These are phyloP conservation scores for Helicoverpa armigera DNA, from an alignment of 1,140 invertebrate species.

Conservation along the genomic window DNA sequence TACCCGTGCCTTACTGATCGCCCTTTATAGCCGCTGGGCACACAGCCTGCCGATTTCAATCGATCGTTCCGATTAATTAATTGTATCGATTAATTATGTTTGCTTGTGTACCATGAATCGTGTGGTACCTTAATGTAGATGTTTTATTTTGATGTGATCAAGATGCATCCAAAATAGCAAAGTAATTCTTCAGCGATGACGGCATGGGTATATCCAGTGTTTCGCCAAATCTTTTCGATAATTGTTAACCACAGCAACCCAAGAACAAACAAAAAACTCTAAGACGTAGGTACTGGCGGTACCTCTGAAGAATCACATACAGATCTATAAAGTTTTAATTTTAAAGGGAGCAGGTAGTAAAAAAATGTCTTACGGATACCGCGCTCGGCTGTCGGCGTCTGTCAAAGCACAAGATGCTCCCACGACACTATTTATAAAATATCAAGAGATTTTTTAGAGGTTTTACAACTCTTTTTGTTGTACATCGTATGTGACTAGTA, in stretches of 20 bases:
- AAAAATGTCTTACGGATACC: constrained; percentile 74
- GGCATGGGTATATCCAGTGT: constrained; percentile 12
- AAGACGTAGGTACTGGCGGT: constrained; percentile 58
- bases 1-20: constrained; percentile 54
- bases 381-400: constrained; percentile 67
- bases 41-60: constrained; percentile 45
- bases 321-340: constrained; percentile 76
- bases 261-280: constrained; percentile 29
- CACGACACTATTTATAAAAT: constrained; percentile 80
- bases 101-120: constrained; percentile 4
- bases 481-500: constrained; percentile 50
- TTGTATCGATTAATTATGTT: constrained; percentile 38
- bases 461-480: constrained; percentile 65
- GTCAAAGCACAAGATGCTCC: constrained; percentile 77
- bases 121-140: neutral
- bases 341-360: constrained; percentile 79
- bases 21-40: constrained; percentile 24
- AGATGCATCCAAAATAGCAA: neutral
- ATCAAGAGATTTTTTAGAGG: constrained; percentile 72
- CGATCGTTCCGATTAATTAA: constrained; percentile 60
- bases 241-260: neutral
- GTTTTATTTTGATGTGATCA: neutral
- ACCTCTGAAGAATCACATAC: constrained; percentile 69
- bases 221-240: constrained; percentile 41
- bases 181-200: neutral